A percentile compares a stretch with the other conserved stretches of the same genome.
phyloP scores from a whole-genome alignment of 2,888 invertebrate species.

The Cinara cedri region DNA sequence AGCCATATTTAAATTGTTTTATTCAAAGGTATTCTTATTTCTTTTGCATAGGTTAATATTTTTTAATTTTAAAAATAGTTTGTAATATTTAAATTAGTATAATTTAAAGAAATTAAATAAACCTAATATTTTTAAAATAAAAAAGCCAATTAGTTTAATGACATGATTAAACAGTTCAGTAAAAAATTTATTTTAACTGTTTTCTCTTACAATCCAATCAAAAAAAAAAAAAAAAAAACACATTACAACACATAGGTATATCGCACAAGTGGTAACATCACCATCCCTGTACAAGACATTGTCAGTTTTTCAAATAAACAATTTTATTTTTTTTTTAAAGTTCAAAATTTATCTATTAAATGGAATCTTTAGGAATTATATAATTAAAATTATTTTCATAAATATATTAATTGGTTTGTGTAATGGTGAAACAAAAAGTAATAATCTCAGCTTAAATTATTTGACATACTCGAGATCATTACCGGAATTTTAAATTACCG shows the following conservation, averaged over 20 bases:
- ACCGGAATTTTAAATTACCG: slow-evolving; percentile 32
- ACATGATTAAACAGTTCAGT: slow-evolving; percentile 18
- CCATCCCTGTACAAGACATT: slow-evolving; percentile 30
- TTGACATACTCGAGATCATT: slow-evolving; percentile 49
- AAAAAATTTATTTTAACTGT: slow-evolving; percentile 22
- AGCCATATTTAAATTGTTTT: no score
- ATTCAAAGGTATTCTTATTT: no score
- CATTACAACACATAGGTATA: slow-evolving; percentile 24
- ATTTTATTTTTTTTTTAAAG: not conserved
- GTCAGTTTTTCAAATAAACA: slow-evolving; percentile 1
- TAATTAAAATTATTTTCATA: not conserved
- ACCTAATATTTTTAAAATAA: no score
- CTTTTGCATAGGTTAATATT: not conserved
- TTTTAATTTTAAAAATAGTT: slow-evolving; percentile 18
- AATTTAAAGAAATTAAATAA: no score
- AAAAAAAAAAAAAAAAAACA: slow-evolving; percentile 30
- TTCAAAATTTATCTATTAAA: not conserved
- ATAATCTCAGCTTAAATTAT: slow-evolving; percentile 31
- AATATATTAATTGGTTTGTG: slow-evolving; percentile 1
- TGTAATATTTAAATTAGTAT: no score
- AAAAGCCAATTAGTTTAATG: not conserved
- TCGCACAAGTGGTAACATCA: slow-evolving; percentile 40
- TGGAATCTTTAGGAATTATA: slow-evolving; percentile 11
- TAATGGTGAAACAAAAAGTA: slow-evolving; percentile 28
- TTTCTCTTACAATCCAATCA: slow-evolving; percentile 20